Conservation (phyloP, 1,140 invertebrate genomes). For the Trichogramma pretiosum region DNA sequence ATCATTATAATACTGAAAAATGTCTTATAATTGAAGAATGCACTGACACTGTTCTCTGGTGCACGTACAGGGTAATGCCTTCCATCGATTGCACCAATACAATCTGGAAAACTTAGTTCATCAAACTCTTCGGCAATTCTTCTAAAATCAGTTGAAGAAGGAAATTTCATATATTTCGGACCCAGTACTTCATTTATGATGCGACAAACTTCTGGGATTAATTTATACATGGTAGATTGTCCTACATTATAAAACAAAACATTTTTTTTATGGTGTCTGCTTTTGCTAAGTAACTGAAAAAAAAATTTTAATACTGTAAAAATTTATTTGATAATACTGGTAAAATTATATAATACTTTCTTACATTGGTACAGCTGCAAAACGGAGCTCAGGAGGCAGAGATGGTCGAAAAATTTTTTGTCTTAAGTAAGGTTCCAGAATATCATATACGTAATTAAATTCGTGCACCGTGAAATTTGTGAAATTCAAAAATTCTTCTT, state of each 20-base stretch:
- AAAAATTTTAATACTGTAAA: neutral
- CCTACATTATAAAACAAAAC: neutral
- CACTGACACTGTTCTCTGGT: constrained; percentile 30
- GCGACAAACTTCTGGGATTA: neutral
- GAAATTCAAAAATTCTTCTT: neutral
- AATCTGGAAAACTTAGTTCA: constrained; percentile 33
- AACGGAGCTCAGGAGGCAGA: neutral
- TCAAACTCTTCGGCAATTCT: constrained; percentile 28
- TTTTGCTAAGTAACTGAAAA: constrained; percentile 1
- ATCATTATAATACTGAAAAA: constrained; percentile 39
- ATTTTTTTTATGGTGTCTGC: neutral
- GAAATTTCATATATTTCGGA: neutral
- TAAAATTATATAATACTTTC: neutral
- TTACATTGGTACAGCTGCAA: neutral
- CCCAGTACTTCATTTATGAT: neutral
- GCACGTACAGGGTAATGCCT: constrained; percentile 33
- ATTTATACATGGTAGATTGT: neutral
- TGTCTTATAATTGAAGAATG: constrained; percentile 43
- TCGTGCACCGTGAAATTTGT: neutral
- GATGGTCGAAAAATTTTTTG: neutral
- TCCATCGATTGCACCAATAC: constrained; percentile 30
- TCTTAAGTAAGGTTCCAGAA: neutral
- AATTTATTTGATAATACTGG: neutral
- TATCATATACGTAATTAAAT: neutral
- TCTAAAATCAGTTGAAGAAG: neutral